These are phyloP conservation scores for Halesus radiatus DNA, from an alignment of 1,140 invertebrate species.

Conservation along the genomic window DNA sequence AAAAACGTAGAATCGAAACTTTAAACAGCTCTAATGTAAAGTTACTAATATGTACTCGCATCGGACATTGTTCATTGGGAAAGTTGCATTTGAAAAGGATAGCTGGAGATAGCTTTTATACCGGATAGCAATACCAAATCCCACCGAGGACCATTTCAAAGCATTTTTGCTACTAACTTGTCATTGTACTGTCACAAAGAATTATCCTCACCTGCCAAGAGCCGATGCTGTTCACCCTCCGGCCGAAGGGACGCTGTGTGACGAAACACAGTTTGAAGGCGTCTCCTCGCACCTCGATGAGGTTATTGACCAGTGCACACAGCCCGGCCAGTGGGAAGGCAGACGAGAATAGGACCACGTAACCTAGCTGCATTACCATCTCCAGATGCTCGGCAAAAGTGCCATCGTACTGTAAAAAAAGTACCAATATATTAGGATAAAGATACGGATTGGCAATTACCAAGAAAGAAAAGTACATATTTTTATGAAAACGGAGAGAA, in stretches of 20 bases:
- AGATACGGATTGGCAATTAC: too few relatives aligned
- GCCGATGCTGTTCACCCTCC: constrained; percentile 93
- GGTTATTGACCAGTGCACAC: constrained; percentile 94
- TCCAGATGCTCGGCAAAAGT: constrained; percentile 98
- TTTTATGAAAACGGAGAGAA: too few relatives aligned
- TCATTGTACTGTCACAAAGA: neutral
- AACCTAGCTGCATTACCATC: constrained; percentile 97
- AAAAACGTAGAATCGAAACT: too few relatives aligned
- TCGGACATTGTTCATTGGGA: too few relatives aligned
- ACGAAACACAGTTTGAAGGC: constrained; percentile 97
- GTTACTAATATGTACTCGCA: too few relatives aligned
- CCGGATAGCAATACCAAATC: too few relatives aligned
- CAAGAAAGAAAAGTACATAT: too few relatives aligned
- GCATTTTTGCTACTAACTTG: too few relatives aligned
- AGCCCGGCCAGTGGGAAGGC: constrained; percentile 95
- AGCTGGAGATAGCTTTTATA: too few relatives aligned
- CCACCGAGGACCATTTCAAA: too few relatives aligned
- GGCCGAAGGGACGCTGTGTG: constrained; percentile 92
- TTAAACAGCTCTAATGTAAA: too few relatives aligned
- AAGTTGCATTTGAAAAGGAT: too few relatives aligned
- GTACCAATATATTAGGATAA: neutral
- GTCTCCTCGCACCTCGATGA: constrained; percentile 94
- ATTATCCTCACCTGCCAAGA: constrained; percentile 90
- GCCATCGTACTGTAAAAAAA: constrained; percentile 81
- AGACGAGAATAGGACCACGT: constrained; percentile 96